These are phyloP conservation scores for Phyllostomus hastatus DNA, from an alignment of 2,113 vertebrate species.

Conservation along the genomic window DNA sequence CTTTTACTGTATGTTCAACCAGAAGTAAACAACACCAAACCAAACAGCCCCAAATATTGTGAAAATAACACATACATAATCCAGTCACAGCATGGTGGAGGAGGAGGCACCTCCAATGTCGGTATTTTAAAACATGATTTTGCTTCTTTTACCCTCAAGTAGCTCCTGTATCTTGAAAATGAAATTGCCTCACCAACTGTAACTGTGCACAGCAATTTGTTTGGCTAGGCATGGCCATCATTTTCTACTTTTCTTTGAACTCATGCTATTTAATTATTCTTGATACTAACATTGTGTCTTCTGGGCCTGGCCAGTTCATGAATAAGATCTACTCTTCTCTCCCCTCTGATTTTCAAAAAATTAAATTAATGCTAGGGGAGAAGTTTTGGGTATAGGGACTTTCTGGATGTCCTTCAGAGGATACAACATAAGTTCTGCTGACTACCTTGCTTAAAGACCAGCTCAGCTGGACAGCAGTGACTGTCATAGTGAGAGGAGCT, in stretches of 20 bases:
- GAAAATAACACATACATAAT: neutral
- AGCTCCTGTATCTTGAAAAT: neutral
- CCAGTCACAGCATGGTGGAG: neutral
- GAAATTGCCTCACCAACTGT: neutral
- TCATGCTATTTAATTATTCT: neutral
- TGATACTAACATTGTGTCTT: neutral
- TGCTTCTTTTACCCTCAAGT: constrained; percentile 19
- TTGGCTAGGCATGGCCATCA: neutral
- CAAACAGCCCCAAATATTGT: neutral
- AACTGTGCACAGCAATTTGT: neutral
- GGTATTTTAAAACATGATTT: constrained; percentile 22
- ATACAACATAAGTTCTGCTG: neutral
- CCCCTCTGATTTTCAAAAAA: neutral
- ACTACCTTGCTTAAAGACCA: neutral
- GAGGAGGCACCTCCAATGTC: constrained; percentile 23
- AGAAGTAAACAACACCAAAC: neutral
- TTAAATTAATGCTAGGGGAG: neutral
- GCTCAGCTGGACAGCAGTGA: neutral
- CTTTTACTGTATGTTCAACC: constrained; percentile 6
- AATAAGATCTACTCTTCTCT: neutral
- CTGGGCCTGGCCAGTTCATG: neutral
- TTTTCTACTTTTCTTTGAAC: neutral
- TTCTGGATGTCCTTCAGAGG: neutral
- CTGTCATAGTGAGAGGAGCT: neutral
- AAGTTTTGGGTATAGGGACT: neutral